Conservation (phyloP, 2,888 invertebrate species). For the Malacosoma neustria region DNA sequence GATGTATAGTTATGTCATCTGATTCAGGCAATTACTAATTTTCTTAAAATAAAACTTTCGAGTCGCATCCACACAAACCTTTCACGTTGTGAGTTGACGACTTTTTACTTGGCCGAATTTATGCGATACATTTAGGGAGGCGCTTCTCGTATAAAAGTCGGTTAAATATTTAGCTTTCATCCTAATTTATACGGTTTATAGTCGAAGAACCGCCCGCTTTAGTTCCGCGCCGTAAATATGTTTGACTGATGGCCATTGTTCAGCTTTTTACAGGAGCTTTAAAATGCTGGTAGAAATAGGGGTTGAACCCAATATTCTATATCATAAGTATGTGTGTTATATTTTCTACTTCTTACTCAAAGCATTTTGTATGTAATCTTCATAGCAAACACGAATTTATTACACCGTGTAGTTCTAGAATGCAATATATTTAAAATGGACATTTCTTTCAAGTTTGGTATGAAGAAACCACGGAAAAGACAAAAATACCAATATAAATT, state of each 20-base stretch:
- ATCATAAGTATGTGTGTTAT: too few relatives aligned
- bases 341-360: too few relatives aligned
- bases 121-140: conserved; percentile 65
- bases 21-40: too few relatives aligned
- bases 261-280: not conserved
- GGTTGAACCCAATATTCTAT: too few relatives aligned
- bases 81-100: conserved; percentile 43
- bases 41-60: not conserved
- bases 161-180: conserved; percentile 62
- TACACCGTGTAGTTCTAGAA: too few relatives aligned
- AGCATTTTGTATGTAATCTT: too few relatives aligned
- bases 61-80: conserved; percentile 24
- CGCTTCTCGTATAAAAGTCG: conserved; percentile 60
- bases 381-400: too few relatives aligned
- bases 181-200: conserved; percentile 61
- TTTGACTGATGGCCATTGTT: conserved; percentile 32
- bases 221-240: conserved; percentile 49
- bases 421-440: too few relatives aligned
- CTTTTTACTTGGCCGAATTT: conserved; percentile 64
- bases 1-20: too few relatives aligned
- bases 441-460: too few relatives aligned
- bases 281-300: not conserved
- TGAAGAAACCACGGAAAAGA: too few relatives aligned
- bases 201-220: conserved; percentile 38
- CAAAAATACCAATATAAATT: too few relatives aligned